Evolutionary conservation across 2,113 vertebrate species (phyloP).

Genomic region (Hystrix cristata): DNA sequence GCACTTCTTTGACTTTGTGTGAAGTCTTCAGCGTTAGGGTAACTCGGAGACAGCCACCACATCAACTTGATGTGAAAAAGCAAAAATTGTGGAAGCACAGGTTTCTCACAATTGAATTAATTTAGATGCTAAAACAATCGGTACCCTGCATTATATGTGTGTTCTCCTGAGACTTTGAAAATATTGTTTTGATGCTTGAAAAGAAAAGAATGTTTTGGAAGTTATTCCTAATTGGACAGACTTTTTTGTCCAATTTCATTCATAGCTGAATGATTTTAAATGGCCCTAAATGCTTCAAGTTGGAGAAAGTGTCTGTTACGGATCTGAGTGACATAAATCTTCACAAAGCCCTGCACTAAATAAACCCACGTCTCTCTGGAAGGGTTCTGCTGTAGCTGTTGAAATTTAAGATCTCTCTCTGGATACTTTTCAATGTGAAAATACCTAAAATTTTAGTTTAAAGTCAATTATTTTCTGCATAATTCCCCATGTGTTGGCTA

Average conservation of each 20-base stretch:
- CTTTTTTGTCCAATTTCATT: conserved; percentile 57
- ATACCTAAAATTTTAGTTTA: conserved; percentile 1
- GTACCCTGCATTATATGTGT: background rate
- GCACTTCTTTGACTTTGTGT: background rate
- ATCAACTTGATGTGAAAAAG: conserved; percentile 10
- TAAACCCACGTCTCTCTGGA: background rate
- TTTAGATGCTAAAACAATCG: background rate
- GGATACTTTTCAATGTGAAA: background rate
- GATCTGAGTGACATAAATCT: background rate
- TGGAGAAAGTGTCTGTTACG: conserved; percentile 14
- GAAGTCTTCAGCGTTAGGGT: background rate
- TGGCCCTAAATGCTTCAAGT: conserved; percentile 4
- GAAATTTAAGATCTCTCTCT: conserved; percentile 48
- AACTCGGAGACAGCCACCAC: background rate
- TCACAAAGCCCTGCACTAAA: conserved; percentile 13
- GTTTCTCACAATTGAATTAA: conserved; percentile 19
- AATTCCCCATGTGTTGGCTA: background rate
- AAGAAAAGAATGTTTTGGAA: conserved; percentile 62
- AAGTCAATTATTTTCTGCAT: conserved; percentile 12
- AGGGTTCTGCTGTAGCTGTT: background rate
- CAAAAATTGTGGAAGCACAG: background rate
- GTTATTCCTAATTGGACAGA: conserved; percentile 35
- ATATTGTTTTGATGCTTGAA: conserved; percentile 40
- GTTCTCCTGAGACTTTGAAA: conserved; percentile 22
- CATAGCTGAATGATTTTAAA: conserved; percentile 49